Percentiles rank a stretch among this genome's conserved stretches.
Conservation (phyloP, 2,113 vertebrate species). For the Cyanistes caeruleus region DNA sequence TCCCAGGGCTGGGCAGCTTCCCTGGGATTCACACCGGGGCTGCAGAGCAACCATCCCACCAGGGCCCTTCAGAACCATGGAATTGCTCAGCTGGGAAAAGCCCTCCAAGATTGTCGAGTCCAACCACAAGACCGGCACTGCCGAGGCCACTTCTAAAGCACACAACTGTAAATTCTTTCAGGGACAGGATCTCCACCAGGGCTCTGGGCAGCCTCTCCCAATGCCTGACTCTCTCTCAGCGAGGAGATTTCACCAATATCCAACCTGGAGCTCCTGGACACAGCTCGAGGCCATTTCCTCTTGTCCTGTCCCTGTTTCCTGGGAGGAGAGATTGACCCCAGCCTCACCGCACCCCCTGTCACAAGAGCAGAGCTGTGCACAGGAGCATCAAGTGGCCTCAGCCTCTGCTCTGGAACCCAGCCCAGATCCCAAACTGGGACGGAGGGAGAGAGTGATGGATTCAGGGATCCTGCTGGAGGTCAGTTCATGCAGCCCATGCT, state of each 20-base stretch:
- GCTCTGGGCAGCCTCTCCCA: not conserved
- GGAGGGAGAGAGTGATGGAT: no score
- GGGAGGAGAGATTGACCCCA: not conserved
- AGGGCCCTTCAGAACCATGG: not conserved
- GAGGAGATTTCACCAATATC: not conserved
- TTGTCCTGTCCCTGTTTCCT: not conserved
- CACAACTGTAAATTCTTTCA: not conserved
- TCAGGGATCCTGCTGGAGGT: not conserved
- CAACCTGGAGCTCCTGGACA: not conserved
- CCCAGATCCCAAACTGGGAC: not conserved
- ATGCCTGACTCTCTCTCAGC: not conserved
- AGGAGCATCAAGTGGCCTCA: not conserved
- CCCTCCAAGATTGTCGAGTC: not conserved
- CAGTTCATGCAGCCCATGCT: not conserved
- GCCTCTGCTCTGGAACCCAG: not conserved
- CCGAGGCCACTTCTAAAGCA: rapidly evolving
- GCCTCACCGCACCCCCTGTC: not conserved
- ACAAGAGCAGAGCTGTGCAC: not conserved
- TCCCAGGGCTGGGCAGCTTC: not conserved
- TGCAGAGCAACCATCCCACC: not conserved
- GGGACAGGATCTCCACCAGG: not conserved
- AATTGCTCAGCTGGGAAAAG: not conserved
- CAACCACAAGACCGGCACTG: not conserved
- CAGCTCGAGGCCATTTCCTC: not conserved
- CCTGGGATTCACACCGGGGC: not conserved